These are phyloP conservation scores for Lithobius niger DNA, from an alignment of 1,140 invertebrate genomes.

Conservation along the genomic window DNA sequence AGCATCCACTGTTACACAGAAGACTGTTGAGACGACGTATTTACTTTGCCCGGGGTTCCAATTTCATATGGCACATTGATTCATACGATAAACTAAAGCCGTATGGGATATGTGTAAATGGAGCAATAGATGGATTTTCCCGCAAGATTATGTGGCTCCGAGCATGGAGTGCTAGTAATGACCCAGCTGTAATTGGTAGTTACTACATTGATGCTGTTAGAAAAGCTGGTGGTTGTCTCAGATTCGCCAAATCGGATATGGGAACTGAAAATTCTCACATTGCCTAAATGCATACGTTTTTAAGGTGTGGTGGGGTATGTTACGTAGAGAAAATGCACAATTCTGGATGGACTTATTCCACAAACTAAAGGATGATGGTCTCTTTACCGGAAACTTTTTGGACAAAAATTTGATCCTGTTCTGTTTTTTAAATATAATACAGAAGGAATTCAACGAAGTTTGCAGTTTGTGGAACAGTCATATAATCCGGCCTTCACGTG, in stretches of 20 bases:
- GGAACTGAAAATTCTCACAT: too few relatives aligned
- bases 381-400: not conserved
- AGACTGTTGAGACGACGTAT: constrained; percentile 11
- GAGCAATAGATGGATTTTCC: constrained; percentile 26
- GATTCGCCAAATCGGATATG: too few relatives aligned
- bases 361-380: not conserved
- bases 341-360: not conserved
- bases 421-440: not conserved
- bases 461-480: too few relatives aligned
- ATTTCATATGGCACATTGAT: constrained; percentile 26
- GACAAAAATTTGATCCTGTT: not conserved
- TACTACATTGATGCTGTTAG: constrained; percentile 20
- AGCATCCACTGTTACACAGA: too few relatives aligned
- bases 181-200: constrained; percentile 19
- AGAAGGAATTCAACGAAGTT: too few relatives aligned
- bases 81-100: constrained; percentile 26
- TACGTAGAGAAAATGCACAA: not conserved
- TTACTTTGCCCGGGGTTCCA: constrained; percentile 21
- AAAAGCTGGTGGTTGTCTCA: constrained; percentile 10
- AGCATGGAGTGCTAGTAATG: constrained; percentile 20
- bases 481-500: too few relatives aligned
- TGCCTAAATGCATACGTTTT: not conserved
- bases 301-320: not conserved
- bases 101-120: constrained; percentile 24
- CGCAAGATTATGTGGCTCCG: constrained; percentile 23